These are phyloP conservation scores for Rhagophthalmus giganteus DNA, from an alignment of 2,888 invertebrate genomes.

Conservation along the genomic window DNA sequence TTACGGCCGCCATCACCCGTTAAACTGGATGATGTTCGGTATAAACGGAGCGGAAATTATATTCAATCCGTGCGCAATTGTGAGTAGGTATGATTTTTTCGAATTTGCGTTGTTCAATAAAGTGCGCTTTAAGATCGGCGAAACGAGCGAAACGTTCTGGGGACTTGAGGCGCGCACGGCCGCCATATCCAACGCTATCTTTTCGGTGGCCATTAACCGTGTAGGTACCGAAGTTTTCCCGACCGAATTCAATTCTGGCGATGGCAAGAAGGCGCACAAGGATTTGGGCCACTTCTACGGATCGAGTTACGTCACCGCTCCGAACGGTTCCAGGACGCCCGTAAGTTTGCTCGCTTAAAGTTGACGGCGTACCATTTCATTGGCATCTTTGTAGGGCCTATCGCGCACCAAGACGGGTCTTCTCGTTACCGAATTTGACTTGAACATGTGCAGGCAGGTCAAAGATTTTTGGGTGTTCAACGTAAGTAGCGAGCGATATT, in stretches of 20 bases:
- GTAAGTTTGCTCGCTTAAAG: constrained; percentile 53
- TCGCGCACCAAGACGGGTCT: constrained; percentile 64
- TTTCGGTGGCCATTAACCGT: constrained; percentile 89
- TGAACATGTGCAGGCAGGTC: constrained; percentile 91
- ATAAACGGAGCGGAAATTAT: constrained; percentile 98
- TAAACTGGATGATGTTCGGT: constrained; percentile 98
- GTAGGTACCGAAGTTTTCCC: constrained; percentile 87
- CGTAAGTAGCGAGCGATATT: constrained; percentile 54
- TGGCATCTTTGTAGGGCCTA: constrained; percentile 42
- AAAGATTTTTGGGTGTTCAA: constrained; percentile 93
- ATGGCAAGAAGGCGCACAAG: constrained; percentile 72
- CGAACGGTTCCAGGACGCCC: constrained; percentile 92
- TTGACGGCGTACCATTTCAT: neutral
- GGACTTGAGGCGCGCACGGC: constrained; percentile 93
- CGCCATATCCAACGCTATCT: constrained; percentile 94
- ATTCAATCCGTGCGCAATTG: constrained; percentile 97
- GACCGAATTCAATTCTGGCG: constrained; percentile 82
- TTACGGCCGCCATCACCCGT: constrained; percentile 96
- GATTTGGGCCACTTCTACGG: constrained; percentile 95
- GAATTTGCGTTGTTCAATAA: no score
- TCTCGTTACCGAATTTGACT: constrained; percentile 84
- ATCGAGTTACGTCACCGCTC: constrained; percentile 90
- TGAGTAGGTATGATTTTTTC: no score
- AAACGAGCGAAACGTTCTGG: constrained; percentile 91
- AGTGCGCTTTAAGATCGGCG: constrained; percentile 58